Evolutionary conservation across 2,113 vertebrate genomes (phyloP), one percentile per base, ranked within the genome.

Genomic region (Lynx canadensis): DNA sequence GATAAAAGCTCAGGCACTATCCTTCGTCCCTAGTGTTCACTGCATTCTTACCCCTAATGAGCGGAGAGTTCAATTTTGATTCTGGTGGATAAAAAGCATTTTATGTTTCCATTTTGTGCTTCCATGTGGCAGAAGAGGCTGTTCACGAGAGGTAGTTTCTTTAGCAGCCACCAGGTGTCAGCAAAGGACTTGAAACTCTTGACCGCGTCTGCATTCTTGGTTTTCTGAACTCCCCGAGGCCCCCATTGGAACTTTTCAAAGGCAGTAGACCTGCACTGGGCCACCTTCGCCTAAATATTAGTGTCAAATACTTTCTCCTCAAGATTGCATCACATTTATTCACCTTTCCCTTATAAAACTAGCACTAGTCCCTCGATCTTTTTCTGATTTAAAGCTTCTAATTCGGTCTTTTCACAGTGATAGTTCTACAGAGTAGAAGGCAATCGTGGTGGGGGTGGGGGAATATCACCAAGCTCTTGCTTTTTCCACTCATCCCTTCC

Each of bases 151-250:
- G 57, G 41, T 91, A 85, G 73, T 89, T 98, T 95, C 81, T 93
- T 15, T 71, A 78, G 19, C 29, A 55, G 79, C 98, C 93, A 97
- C 98, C 97, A 45, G 15, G 21, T 98, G 97, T 95, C 69, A 45
- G 79, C 68, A 95, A 69, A 95, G 18, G 38, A 97, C 89, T 66
- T 88, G 21, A 50, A 97, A 96, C 5, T 1, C 25, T 80, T 1
- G 63, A n/a, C 65, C 78, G 48, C 14, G 19, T 74, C 45, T 38
- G 50, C 3, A 3, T 82, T 84, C 38, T 82, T 68, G 68, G 68
- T 84, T 97, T 94, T 91, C 36, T 69, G 81, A 71, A 73, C 66
- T 95, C 29, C 19, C 11, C 13, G 76, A 89, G 8, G n/a, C 41
- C 65, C 57, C 50, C 45, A 38, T 16, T 38, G 66, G 73, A 68